Percentiles rank a stretch among this genome's conserved stretches.
Conservation (phyloP, 2,113 vertebrate genomes). For the Laticauda colubrina region DNA sequence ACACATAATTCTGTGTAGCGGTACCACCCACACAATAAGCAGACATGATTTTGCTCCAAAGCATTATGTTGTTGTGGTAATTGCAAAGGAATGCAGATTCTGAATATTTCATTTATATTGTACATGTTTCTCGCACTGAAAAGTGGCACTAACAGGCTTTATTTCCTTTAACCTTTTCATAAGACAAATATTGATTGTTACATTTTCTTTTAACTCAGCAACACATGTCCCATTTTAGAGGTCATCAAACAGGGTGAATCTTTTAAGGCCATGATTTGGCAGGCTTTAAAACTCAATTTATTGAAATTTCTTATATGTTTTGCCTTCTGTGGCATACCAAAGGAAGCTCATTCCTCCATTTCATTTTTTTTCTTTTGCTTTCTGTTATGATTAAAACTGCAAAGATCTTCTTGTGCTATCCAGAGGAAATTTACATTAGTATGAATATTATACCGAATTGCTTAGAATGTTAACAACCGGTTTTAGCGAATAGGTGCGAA, state of each 20-base stretch:
- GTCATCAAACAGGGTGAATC: conserved; percentile 24
- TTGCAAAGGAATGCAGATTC: background rate
- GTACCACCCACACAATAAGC: background rate
- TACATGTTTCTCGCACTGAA: background rate
- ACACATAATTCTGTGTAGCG: background rate
- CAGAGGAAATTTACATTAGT: conserved; percentile 8
- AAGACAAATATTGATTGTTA: conserved; percentile 5
- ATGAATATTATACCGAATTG: background rate
- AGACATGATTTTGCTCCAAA: background rate
- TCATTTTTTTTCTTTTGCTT: conserved; percentile 7
- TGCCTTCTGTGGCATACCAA: conserved; percentile 6
- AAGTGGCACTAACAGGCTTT: conserved; percentile 22
- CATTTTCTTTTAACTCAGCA: conserved; percentile 28
- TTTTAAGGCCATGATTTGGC: conserved; percentile 30
- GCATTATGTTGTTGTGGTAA: background rate
- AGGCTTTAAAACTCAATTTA: conserved; percentile 29
- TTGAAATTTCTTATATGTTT: conserved; percentile 32
- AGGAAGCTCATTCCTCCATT: conserved; percentile 9
- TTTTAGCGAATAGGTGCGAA: too few relatives aligned
- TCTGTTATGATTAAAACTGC: background rate
- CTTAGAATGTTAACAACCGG: too few relatives aligned
- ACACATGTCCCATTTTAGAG: conserved; percentile 32
- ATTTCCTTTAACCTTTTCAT: background rate
- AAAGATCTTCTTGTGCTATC: conserved; percentile 9
- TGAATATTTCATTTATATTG: fast-evolving